Evolutionary conservation across 2,888 invertebrate species (phyloP), one percentile per base, ranked within the genome.

Genomic region (Andrena minutula): DNA sequence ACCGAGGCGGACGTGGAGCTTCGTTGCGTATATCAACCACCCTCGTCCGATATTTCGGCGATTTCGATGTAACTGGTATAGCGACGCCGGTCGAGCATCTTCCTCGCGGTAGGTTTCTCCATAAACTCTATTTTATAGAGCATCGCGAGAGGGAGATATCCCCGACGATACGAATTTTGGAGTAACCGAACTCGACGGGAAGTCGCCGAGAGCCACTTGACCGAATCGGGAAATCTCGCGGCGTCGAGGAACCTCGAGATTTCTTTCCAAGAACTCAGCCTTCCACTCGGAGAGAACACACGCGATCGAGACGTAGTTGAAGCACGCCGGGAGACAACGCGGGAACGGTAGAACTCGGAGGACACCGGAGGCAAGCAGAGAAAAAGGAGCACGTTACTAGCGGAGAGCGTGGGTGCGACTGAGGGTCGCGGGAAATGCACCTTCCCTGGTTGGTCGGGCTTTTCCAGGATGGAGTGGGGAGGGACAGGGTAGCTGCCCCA

Each of bases 341-440:
- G 30, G 8, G 12, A 30, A n/a, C 16, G 5, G 0, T 1, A 1
- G 53, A 20, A 5, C 30, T 28, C 41, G 8, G 53, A 23, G 30
- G 32, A 73, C 60, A 12, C 16, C 58, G 32, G 0, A 41, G 41
- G 1, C 12, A 93, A 60, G 53, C 20, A 8, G 51, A 51, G 71
- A 89, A 70, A 70, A 87, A 75, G 41, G 66, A 64, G 68, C 73
- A 83, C 81, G 82, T 85, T 82, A 32, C 88, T 7, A 58, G 5
- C 69, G 68, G 86, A 79, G 83, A 83, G 92, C 91, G 91, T 91
- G 90, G 90, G 91, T 81, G 91, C 88, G 82, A 92, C 92, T 91
- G 91, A 91, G 66, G 81, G 28, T 47, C 53, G 23, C 74, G 82
- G 79, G 84, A 86, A 86, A 84, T 66, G 60, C 83, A 77, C 75